Evolutionary conservation across 1,140 invertebrate species (phyloP).

Genomic region (Drosophila ambigua): DNA sequence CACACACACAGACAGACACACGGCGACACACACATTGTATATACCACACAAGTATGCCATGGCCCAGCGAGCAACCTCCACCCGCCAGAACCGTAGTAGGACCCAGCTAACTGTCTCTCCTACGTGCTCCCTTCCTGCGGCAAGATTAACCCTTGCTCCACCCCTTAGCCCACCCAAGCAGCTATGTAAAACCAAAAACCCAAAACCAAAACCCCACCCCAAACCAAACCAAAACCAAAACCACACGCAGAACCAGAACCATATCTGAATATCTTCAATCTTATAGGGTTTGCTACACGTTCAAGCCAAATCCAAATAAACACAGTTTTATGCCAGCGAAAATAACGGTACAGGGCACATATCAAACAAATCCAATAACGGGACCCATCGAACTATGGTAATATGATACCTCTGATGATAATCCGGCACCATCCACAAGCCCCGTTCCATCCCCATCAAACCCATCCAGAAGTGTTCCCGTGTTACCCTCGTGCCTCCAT

Average conservation of each 20-base stretch:
- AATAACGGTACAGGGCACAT: conserved; percentile 82
- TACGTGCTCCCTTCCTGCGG: not conserved
- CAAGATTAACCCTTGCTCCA: no score
- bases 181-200: no score
- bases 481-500: not conserved
- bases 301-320: conserved; percentile 83
- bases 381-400: conserved; percentile 83
- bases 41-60: conserved; percentile 13
- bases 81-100: no score
- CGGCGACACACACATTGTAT: conserved; percentile 22
- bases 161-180: no score
- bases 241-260: conserved; percentile 9
- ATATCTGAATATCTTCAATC: conserved; percentile 43
- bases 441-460: not conserved
- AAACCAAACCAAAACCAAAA: not conserved
- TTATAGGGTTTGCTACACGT: conserved; percentile 83
- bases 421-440: conserved; percentile 1
- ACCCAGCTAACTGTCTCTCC: not conserved
- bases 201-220: not conserved
- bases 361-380: conserved; percentile 81
- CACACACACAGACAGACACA: not conserved
- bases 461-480: not conserved
- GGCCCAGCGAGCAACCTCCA: conserved; percentile 1
- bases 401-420: conserved; percentile 47
- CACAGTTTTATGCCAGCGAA: conserved; percentile 83